Evolutionary conservation across 1,140 invertebrate species (phyloP).

Genomic region (Drosophila asahinai): DNA sequence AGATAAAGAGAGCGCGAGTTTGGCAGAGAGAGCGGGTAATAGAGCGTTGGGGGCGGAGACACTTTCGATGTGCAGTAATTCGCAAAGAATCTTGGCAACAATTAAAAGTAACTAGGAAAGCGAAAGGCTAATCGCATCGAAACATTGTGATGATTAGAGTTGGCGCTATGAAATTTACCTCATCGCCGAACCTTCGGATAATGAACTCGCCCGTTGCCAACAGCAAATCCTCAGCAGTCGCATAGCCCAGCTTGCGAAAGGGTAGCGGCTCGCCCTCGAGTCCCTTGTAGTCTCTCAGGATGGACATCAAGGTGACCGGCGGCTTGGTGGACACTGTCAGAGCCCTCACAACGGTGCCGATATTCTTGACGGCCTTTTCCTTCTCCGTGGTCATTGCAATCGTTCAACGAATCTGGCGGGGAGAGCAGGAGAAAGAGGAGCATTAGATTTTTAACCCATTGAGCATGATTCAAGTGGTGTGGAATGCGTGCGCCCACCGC

Average conservation of each 20-base stretch:
- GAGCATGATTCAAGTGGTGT: conserved; percentile 37
- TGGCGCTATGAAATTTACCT: conserved; percentile 38
- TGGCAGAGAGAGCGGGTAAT: conserved; percentile 1
- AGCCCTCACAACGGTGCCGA: conserved; percentile 65
- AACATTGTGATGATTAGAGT: not conserved
- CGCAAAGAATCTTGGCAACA: conserved; percentile 31
- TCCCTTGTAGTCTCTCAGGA: conserved; percentile 58
- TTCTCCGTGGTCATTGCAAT: conserved; percentile 18
- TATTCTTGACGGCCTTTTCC: conserved; percentile 33
- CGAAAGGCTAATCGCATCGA: conserved; percentile 4
- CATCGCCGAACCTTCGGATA: conserved; percentile 19
- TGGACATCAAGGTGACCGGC: conserved; percentile 46
- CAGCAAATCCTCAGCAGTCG: conserved; percentile 46
- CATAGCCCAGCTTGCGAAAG: conserved; percentile 53
- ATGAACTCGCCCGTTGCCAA: conserved; percentile 57
- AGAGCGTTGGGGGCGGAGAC: not conserved
- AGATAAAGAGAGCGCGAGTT: conserved; percentile 17
- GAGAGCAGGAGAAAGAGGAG: conserved; percentile 9
- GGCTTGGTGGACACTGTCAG: conserved; percentile 69
- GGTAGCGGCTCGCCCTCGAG: conserved; percentile 60
- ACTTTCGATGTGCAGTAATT: conserved; percentile 17
- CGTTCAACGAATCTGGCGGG: conserved; percentile 8
- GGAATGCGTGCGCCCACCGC: conserved; percentile 33
- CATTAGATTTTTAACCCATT: conserved; percentile 10
- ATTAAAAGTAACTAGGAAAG: conserved; percentile 11